Conservation (phyloP, 1,140 invertebrate genomes). For the Zophobas atratus region DNA sequence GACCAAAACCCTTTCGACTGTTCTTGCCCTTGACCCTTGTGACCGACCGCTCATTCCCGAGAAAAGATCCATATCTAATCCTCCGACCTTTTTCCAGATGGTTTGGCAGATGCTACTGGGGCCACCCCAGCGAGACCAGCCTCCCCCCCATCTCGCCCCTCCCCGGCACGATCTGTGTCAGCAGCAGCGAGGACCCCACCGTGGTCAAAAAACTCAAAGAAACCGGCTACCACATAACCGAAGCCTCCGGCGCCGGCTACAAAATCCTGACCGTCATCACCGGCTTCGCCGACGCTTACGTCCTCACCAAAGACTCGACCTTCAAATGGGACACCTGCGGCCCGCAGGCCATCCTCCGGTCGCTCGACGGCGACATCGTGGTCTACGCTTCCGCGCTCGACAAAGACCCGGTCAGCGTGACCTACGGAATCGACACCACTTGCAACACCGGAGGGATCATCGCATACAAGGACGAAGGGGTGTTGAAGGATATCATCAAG, state of each 20-base stretch:
- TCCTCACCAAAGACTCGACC: slow-evolving; percentile 85
- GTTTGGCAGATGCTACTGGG: slow-evolving; percentile 80
- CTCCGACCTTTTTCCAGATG: slow-evolving; percentile 68
- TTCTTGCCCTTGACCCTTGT: too few species aligned
- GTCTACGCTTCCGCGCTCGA: slow-evolving; percentile 69
- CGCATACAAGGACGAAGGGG: slow-evolving; percentile 71
- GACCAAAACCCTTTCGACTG: too few species aligned
- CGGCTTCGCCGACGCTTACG: slow-evolving; percentile 82
- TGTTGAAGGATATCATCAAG: slow-evolving; percentile 63
- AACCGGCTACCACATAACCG: slow-evolving; percentile 77
- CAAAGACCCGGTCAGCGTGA: slow-evolving; percentile 56
- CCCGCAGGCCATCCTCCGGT: slow-evolving; percentile 82
- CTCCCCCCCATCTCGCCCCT: neutral
- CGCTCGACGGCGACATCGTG: slow-evolving; percentile 78
- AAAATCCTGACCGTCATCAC: slow-evolving; percentile 87
- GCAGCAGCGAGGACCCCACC: slow-evolving; percentile 72
- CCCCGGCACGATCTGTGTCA: slow-evolving; percentile 70
- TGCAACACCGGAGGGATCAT: slow-evolving; percentile 77
- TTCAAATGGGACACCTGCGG: slow-evolving; percentile 91
- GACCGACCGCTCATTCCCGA: too few species aligned
- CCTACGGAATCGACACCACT: slow-evolving; percentile 59
- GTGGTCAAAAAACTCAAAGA: slow-evolving; percentile 73
- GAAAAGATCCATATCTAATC: too few species aligned
- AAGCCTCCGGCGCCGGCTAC: slow-evolving; percentile 89
- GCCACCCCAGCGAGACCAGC: slow-evolving; percentile 61